Evolutionary conservation across 2,888 invertebrate species (phyloP), one percentile per base, ranked within the genome.

Genomic region (Microchrysa polita): DNA sequence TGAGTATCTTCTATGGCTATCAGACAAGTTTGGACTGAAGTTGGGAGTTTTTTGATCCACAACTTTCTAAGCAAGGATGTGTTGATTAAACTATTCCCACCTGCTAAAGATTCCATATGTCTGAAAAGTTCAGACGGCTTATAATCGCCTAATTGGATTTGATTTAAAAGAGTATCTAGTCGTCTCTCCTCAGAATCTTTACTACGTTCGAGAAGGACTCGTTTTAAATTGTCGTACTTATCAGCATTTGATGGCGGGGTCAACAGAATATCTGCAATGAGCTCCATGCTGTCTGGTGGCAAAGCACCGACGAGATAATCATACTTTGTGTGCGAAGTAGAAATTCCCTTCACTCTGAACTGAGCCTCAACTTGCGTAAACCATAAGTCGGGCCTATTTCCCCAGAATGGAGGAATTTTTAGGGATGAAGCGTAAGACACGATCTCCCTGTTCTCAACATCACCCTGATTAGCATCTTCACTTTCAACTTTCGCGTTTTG

Each of bases 101-200:
- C 57, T 12, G 57, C 57, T 57, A 57, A 57, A 20, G 18, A 20
- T 20, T 57, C 57, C 57, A 57, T 57, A 12, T 22, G 22, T 57
- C 57, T n/a, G 57, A 9, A 57, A 34, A 34, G 27, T 7, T 34
- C 27, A 34, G 27, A 34, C 2, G 27, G 27, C 27, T 34, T 34
- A 34, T 34, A 34, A 34, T 34, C 27, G 27, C 27, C 27, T 7
- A 34, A 34, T 34, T 34, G 27, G 7, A 34, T 34, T 34, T 34
- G 27, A 34, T 34, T 2, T 7, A 34, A 34, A 34, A 34, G 27
- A 5, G 27, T 34, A 57, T 74, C 74, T 10, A 67, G 42, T 2
- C 73, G 44, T 18, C 48, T n/a, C 40, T 73, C 59, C 55, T 73
- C 67, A 42, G 73, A 72, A 34, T 75, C 69, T n/a, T 44, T 7